Percentiles rank a stretch among this genome's conserved stretches.
phyloP scores from a whole-genome alignment of 2,888 invertebrate genomes.

The Dynastes grantii region DNA sequence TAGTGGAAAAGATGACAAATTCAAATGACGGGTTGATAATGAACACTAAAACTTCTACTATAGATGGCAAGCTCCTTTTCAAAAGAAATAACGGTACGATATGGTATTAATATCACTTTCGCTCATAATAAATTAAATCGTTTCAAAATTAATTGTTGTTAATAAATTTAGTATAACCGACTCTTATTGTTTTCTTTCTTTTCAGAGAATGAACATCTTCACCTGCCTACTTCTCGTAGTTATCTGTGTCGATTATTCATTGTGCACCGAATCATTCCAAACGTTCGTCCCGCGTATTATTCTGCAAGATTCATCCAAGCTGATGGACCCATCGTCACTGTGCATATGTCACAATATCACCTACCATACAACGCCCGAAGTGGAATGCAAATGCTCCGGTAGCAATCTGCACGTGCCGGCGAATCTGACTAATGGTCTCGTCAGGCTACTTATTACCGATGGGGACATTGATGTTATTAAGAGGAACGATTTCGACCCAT shows the following conservation, averaged over 20 bases:
- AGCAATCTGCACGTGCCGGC: conserved; percentile 63
- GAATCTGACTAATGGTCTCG: conserved; percentile 62
- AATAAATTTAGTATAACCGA: too few relatives aligned
- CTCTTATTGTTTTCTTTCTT: neutral
- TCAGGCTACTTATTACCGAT: conserved; percentile 66
- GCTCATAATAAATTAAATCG: too few relatives aligned
- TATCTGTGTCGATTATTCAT: neutral
- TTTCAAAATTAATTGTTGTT: too few relatives aligned
- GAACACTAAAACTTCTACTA: too few relatives aligned
- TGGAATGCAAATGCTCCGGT: conserved; percentile 65
- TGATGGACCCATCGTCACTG: conserved; percentile 12
- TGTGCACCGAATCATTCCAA: conserved; percentile 8
- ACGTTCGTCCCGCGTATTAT: neutral
- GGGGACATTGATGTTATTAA: conserved; percentile 64
- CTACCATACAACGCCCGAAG: conserved; percentile 52
- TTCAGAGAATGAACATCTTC: conserved; percentile 44
- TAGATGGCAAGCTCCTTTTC: too few relatives aligned
- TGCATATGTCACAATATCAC: conserved; percentile 1
- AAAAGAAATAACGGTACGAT: too few relatives aligned
- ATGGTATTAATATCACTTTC: too few relatives aligned
- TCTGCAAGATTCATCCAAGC: neutral
- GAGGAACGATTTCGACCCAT: conserved; percentile 64
- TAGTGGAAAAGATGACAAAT: too few relatives aligned
- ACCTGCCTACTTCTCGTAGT: neutral
- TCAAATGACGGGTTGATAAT: too few relatives aligned